Conservation (phyloP, 2,113 vertebrate species). For the Xenotilapia longispinis region DNA sequence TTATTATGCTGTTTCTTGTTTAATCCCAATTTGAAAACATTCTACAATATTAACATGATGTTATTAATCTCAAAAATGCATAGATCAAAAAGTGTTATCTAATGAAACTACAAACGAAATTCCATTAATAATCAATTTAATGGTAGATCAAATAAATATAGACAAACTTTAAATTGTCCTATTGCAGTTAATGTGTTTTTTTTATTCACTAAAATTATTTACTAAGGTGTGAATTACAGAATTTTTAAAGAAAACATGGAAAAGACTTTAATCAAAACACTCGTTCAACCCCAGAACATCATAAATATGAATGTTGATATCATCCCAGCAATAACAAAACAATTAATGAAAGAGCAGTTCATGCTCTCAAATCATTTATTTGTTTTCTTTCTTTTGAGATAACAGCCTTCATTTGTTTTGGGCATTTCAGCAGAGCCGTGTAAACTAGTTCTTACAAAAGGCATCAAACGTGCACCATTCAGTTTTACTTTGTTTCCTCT, state of each 20-base stretch:
- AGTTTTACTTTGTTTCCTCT: background rate
- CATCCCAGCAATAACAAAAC: background rate
- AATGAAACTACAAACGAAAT: background rate
- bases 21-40: background rate
- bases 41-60: background rate
- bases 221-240: background rate
- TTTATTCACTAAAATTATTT: rapidly evolving
- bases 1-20: background rate
- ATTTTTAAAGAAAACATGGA: background rate
- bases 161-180: background rate
- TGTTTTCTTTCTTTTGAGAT: background rate
- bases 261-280: background rate
- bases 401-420: background rate
- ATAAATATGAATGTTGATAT: background rate
- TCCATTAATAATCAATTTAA: background rate
- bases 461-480: background rate
- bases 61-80: background rate
- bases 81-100: background rate
- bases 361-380: background rate
- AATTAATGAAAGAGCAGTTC: background rate
- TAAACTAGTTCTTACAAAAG: background rate
- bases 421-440: background rate
- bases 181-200: background rate
- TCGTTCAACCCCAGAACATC: background rate
- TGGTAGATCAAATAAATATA: background rate